Evolutionary conservation across 2,888 invertebrate genomes (phyloP).

Genomic region (Pyrrhosoma nymphula): DNA sequence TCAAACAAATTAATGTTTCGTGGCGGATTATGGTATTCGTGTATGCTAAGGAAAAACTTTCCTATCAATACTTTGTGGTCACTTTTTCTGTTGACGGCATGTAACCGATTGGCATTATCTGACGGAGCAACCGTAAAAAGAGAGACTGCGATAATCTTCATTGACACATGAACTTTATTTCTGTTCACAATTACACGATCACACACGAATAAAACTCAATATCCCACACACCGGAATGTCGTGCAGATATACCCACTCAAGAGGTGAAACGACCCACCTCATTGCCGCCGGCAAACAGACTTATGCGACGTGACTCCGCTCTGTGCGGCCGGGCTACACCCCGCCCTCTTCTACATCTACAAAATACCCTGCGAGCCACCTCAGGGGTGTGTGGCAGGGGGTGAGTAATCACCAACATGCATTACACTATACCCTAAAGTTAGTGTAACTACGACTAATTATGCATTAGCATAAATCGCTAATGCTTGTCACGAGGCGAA

Average conservation of each 20-base stretch:
- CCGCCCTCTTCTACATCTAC: not conserved
- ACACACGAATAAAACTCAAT: not conserved
- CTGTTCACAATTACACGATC: not conserved
- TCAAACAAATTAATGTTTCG: too few relatives aligned
- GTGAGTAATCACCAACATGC: too few relatives aligned
- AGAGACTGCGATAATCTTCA: not conserved
- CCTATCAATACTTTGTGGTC: too few relatives aligned
- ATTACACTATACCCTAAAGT: too few relatives aligned
- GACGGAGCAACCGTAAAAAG: too few relatives aligned
- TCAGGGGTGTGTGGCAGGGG: too few relatives aligned
- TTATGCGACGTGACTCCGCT: not conserved
- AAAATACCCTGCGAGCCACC: too few relatives aligned
- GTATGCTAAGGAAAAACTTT: too few relatives aligned
- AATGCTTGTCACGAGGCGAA: too few relatives aligned
- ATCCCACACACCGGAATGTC: not conserved
- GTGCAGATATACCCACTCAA: not conserved
- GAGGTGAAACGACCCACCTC: not conserved
- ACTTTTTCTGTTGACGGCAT: not conserved
- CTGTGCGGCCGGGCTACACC: not conserved
- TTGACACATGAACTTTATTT: not conserved
- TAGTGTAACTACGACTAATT: too few relatives aligned
- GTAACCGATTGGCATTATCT: not conserved
- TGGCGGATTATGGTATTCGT: too few relatives aligned
- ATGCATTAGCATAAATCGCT: too few relatives aligned
- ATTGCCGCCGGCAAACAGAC: not conserved